These are phyloP conservation scores for Leptopilina syphax DNA, from an alignment of 2,888 invertebrate genomes.

Conservation along the genomic window DNA sequence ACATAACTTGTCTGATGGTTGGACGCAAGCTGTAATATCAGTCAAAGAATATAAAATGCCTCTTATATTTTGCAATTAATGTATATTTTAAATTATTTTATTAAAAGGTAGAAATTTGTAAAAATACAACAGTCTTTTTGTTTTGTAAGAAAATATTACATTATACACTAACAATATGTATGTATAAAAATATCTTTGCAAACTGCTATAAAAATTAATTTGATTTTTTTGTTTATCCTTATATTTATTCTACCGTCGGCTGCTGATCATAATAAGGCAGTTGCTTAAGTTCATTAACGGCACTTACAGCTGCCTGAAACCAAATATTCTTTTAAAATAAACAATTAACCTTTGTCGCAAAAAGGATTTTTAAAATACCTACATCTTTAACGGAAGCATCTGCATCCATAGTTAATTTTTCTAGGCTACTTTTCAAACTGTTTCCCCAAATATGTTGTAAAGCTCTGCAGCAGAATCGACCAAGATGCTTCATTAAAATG, in stretches of 20 bases:
- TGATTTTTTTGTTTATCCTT: background rate
- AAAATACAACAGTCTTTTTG: background rate
- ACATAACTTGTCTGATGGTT: too few relatives aligned
- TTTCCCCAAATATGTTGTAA: constrained; percentile 82
- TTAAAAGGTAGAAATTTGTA: background rate
- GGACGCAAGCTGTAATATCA: too few relatives aligned
- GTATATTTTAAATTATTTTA: too few relatives aligned
- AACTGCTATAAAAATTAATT: background rate
- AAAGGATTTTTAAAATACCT: constrained; percentile 61
- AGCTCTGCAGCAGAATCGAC: constrained; percentile 83
- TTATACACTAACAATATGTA: background rate
- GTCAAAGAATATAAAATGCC: too few relatives aligned
- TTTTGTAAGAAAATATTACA: background rate
- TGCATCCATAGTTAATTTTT: constrained; percentile 82
- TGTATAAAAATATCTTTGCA: background rate
- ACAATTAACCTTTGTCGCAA: background rate
- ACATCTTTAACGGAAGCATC: constrained; percentile 80
- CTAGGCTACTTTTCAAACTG: constrained; percentile 80
- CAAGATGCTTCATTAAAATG: constrained; percentile 84
- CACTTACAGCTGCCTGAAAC: constrained; percentile 56
- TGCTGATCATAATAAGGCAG: constrained; percentile 57
- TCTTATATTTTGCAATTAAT: too few relatives aligned
- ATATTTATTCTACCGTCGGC: constrained; percentile 28
- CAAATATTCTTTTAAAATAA: constrained; percentile 12
- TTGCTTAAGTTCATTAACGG: constrained; percentile 54